Evolutionary conservation across 2,888 invertebrate species (phyloP).

Genomic region (Sthenelais limicola): DNA sequence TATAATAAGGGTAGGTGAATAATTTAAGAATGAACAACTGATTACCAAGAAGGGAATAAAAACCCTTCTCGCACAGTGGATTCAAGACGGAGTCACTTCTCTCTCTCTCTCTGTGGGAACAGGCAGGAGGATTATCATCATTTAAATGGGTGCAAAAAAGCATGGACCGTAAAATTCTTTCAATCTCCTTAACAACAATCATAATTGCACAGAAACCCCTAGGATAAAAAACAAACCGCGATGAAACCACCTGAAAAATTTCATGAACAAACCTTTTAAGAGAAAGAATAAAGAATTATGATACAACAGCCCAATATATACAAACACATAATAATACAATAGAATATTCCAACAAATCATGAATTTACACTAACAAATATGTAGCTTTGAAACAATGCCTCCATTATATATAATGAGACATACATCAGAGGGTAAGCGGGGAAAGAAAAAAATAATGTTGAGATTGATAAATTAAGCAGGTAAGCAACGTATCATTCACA

Average conservation of each 20-base stretch:
- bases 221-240: conserved; percentile 1
- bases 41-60: background rate
- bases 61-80: background rate
- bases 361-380: conserved; percentile 25
- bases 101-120: no score
- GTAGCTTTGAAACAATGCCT: conserved; percentile 11
- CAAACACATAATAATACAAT: conserved; percentile 12
- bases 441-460: conserved; percentile 11
- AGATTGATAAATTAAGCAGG: no score
- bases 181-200: conserved; percentile 15
- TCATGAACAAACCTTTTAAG: no score
- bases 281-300: conserved; percentile 13
- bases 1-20: no score
- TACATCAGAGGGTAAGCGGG: no score
- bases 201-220: conserved; percentile 35
- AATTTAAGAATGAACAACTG: background rate
- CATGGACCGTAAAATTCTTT: no score
- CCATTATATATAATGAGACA: no score
- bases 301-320: conserved; percentile 28
- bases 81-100: no score
- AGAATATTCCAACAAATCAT: conserved; percentile 3
- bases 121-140: no score
- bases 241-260: conserved; percentile 10
- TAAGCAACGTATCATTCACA: no score
- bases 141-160: no score